Base-by-base conservation (phyloP, 1,140 invertebrate species). In the Odontomachus brunneus region DNA sequence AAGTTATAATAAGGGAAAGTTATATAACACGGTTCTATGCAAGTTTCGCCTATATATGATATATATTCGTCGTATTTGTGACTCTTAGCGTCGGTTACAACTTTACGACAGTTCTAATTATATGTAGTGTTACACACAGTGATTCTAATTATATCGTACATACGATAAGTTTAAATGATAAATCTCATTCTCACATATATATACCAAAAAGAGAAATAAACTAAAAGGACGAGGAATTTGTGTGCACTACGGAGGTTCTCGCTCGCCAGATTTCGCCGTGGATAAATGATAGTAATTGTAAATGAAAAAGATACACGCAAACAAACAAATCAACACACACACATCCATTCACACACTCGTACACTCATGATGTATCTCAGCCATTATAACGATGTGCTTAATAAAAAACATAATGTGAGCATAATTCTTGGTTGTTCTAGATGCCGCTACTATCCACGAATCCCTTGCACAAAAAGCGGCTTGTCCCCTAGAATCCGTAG, bases 361-460 rank as follows among this genome's bases (percentile, higher is more conserved):
- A 44, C 38, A 44, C 38, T 44, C 38, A 44, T 7, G 38, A 88
- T 86, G 88, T 88, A 88, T 63, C 15, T 48, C 60, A 72, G 44
- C 49, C n/a, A 59, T 83, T 74, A 74, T 48, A 84, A 86, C 73
- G 71, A 86, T 14, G 38, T 62, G 48, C 33, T 80, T 85, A 92
- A 93, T 92, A 93, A 92, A 92, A 84, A 91, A 69, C 93, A 69
- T 93, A 92, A 93, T 89, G 85, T 89, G 88, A 91, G 74, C 84
- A 91, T 91, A 89, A 91, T 93, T 93, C 88, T 93, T 93, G 89
- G 90, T 93, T 94, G 93, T 94, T 94, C 90, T 94, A 94, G 94
- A 94, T 94, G 93, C 91, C 89, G 92, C 89, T 89, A 91, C 88
- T 88, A 92, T 92, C 89, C 91, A 91, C 89, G 93, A 92, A 88